phyloP scores from a whole-genome alignment of 2,113 vertebrate species.

The Indri indri region DNA sequence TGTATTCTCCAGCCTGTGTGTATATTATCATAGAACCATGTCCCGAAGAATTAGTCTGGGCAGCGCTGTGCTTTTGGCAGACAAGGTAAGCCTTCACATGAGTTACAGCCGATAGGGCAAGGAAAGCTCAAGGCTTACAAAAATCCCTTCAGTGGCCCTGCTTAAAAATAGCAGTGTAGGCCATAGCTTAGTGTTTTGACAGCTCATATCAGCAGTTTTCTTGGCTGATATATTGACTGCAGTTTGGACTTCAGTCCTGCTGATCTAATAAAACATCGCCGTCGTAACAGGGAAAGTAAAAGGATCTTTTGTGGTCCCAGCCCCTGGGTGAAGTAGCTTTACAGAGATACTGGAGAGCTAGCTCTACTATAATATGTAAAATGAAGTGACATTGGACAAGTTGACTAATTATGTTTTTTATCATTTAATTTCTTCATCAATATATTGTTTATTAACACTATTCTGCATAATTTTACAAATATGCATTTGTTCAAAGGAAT shows the following conservation, averaged over 20 bases:
- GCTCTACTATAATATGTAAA: constrained; percentile 42
- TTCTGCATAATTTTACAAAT: constrained; percentile 62
- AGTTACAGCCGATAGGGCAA: constrained; percentile 11
- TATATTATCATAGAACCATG: neutral
- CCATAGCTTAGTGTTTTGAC: constrained; percentile 79
- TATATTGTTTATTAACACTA: constrained; percentile 67
- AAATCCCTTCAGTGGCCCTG: constrained; percentile 26
- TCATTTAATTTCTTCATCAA: constrained; percentile 73
- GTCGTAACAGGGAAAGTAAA: constrained; percentile 43
- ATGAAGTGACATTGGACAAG: constrained; percentile 67
- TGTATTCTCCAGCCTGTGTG: neutral
- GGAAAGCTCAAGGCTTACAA: neutral
- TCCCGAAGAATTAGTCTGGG: constrained; percentile 48
- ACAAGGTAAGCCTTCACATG: neutral
- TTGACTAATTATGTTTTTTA: constrained; percentile 69
- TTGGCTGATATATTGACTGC: constrained; percentile 80
- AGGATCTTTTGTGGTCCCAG: constrained; percentile 72
- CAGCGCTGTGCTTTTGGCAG: constrained; percentile 6
- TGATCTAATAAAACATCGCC: constrained; percentile 78
- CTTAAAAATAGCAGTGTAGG: constrained; percentile 67
- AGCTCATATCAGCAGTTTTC: constrained; percentile 78
- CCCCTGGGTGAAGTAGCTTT: constrained; percentile 69
- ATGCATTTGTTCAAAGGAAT: constrained; percentile 66
- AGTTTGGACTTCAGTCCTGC: constrained; percentile 71
- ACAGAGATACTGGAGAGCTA: constrained; percentile 30